phyloP scores from a whole-genome alignment of 2,888 invertebrate genomes.

The Dorcus parallelipipedus region DNA sequence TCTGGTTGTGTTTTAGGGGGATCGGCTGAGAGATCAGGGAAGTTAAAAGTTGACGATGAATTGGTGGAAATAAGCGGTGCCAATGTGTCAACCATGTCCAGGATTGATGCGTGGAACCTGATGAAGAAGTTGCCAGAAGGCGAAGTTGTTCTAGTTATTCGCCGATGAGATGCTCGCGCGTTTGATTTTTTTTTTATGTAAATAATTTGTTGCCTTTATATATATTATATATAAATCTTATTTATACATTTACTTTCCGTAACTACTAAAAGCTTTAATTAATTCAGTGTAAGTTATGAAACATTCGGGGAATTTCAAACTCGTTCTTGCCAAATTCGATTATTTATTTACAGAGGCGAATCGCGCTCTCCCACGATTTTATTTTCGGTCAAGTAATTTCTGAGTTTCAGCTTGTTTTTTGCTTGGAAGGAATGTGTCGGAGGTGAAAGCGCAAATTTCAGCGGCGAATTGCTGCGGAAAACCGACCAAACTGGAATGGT shows the following conservation, averaged over 20 bases:
- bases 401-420: too few species aligned
- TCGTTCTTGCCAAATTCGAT: too few species aligned
- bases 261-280: not conserved
- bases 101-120: constrained; percentile 91
- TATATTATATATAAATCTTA: constrained; percentile 3
- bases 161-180: constrained; percentile 21
- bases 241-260: constrained; percentile 5
- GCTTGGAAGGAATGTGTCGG: too few species aligned
- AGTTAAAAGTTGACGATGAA: constrained; percentile 82
- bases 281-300: not conserved
- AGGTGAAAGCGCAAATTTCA: too few species aligned
- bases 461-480: too few species aligned
- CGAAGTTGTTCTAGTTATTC: constrained; percentile 59
- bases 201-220: constrained; percentile 8
- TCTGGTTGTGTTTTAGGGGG: constrained; percentile 60
- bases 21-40: constrained; percentile 82
- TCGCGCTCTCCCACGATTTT: too few species aligned
- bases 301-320: too few species aligned
- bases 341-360: too few species aligned
- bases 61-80: constrained; percentile 78
- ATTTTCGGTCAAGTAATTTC: too few species aligned
- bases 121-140: constrained; percentile 89
- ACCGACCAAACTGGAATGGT: too few species aligned
- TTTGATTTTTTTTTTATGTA: constrained; percentile 3
- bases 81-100: constrained; percentile 78